Evolutionary conservation across 2,797 vertebrate species (phyloP), one percentile per base, ranked within the genome.

Genomic region (Streptopelia turtur): DNA sequence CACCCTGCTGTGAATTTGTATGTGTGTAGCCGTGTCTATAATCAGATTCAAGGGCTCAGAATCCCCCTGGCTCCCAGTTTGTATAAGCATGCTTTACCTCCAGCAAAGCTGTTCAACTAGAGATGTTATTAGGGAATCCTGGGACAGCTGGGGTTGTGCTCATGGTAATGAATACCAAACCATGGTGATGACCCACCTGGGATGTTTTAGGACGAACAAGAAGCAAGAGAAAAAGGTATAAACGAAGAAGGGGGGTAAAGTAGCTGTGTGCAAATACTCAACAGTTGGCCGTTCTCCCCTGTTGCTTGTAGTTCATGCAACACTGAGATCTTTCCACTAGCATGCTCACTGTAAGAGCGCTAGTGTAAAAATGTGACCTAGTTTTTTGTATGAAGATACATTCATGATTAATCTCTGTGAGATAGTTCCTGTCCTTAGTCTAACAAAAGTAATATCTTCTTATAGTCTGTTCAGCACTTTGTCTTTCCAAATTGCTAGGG

Each of bases 331-430:
- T 76, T 75, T 64, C 43, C 31, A 43, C 9, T 56, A 27, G 33
- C 3, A 0, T 15, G 25, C 10, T 88, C 27, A 7, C 22, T 59
- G 5, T 55, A 39, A 47, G 28, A 76, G 11, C 0, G 2, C 5
- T 24, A 27, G 27, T 14, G 69, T 37, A 16, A 80, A 85, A 83
- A 53, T 23, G 24, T 23, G 13, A 53, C 14, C 33, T 50, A 13
- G 13, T 10, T 37, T 57, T 18, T 39, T 53, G 24, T 33, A 55
- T 21, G 30, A 66, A 66, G 28, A 45, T 6, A 21, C 24, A 31
- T 50, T 57, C 31, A 22, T 10, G 30, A 45, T 27, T 27, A 60
- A 50, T 45, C 20, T 84, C 31, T 53, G 11, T 31, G 70, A 79
- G 13, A 31, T 6, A 2, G 47, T 55, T 84, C 41, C 27, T 89